Conservation (phyloP, 1,140 invertebrate species). For the Conopomorpha cramerella region DNA sequence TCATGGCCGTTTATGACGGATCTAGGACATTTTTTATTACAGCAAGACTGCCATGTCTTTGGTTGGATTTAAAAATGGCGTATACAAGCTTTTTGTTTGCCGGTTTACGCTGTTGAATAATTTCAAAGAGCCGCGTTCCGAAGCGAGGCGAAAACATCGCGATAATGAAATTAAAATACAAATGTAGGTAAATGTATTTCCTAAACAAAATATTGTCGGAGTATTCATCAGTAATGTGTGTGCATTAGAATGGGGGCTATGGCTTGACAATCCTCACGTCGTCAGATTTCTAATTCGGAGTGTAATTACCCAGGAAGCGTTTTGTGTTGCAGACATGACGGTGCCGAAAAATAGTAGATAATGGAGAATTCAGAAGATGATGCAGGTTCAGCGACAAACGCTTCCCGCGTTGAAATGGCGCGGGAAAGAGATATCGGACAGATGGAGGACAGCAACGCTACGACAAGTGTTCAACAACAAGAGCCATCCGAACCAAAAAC, state of each 20-base stretch:
- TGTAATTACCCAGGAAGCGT: conserved; percentile 52
- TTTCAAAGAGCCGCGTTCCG: conserved; percentile 42
- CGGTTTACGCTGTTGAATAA: conserved; percentile 57
- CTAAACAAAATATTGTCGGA: conserved; percentile 52
- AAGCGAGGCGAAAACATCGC: conserved; percentile 42
- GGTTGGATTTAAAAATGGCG: conserved; percentile 64
- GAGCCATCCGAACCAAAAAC: conserved; percentile 29
- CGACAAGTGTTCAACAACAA: conserved; percentile 30
- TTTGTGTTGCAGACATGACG: conserved; percentile 59
- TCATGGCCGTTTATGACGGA: conserved; percentile 58
- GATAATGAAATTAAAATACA: conserved; percentile 61
- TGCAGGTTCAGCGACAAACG: conserved; percentile 52
- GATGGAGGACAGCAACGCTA: conserved; percentile 45
- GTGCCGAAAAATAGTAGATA: conserved; percentile 58
- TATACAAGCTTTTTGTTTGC: conserved; percentile 63
- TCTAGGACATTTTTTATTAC: conserved; percentile 58
- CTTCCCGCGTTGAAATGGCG: conserved; percentile 56
- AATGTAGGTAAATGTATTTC: conserved; percentile 56
- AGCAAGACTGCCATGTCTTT: conserved; percentile 60
- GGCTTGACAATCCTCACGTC: conserved; percentile 57
- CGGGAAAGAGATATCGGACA: conserved; percentile 53
- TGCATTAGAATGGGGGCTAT: conserved; percentile 60
- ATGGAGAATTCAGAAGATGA: conserved; percentile 61
- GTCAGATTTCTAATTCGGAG: conserved; percentile 55
- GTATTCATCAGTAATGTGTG: too few relatives aligned